A percentile compares a stretch with the other conserved stretches of the same genome.
Evolutionary conservation across 1,140 invertebrate species (phyloP).

Genomic region (Hylaeus anthracinus): DNA sequence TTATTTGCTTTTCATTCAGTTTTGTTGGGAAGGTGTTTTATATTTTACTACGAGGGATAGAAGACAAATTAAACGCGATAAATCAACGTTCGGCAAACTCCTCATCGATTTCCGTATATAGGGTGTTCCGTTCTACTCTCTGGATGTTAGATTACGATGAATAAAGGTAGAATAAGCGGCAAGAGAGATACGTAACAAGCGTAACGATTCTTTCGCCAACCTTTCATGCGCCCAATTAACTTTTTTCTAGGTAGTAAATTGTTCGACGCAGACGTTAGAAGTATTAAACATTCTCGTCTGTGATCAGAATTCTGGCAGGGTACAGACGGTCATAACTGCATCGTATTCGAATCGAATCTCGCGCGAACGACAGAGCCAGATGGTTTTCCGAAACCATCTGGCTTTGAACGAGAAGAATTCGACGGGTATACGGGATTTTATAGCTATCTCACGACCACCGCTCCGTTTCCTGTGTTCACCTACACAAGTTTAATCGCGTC

Average conservation of each 20-base stretch:
- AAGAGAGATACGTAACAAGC: background rate
- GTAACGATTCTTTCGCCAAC: too few relatives aligned
- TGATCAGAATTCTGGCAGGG: background rate
- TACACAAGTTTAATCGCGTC: conserved; percentile 34
- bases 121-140: too few relatives aligned
- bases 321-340: conserved; percentile 6
- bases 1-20: too few relatives aligned
- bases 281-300: background rate
- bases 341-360: background rate
- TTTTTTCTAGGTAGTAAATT: too few relatives aligned
- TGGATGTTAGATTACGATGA: too few relatives aligned
- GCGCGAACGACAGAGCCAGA: background rate
- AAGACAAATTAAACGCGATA: too few relatives aligned
- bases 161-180: too few relatives aligned
- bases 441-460: conserved; percentile 2
- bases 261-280: background rate
- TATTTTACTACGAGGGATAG: too few relatives aligned
- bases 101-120: too few relatives aligned
- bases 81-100: too few relatives aligned
- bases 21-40: too few relatives aligned
- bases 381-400: background rate
- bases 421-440: conserved; percentile 36
- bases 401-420: conserved; percentile 25
- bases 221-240: too few relatives aligned
- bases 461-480: background rate